Evolutionary conservation across 2,113 vertebrate species (phyloP), one percentile per base, ranked within the genome.

Genomic region (Anarhynchus alexandrinus): DNA sequence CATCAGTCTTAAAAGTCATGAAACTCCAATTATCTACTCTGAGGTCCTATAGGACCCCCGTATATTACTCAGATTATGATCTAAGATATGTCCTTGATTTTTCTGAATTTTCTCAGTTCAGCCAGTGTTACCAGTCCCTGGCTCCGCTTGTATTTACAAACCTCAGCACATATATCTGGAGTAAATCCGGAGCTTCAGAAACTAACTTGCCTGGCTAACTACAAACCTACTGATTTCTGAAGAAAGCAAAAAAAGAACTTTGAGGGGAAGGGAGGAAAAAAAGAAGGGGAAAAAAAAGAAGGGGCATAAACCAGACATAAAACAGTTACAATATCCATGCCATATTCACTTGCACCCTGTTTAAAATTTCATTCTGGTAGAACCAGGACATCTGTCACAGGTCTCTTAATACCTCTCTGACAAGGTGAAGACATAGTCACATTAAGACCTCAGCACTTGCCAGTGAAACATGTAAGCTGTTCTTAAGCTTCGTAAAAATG

Each of bases 291-390:
- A 5, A 21, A 47, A 4, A 47, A 29, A 7, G 2, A 19, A 42
- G 7, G 2, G 2, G 15, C 10, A 38, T 17, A 71, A 85, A 45
- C 11, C 27, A 36, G 7, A 6, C 38, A 76, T 29, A 64, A 90
- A 51, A 1, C 34, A 38, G 26, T 64, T 67, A 59, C 18, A 76
- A 69, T 67, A 87, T 52, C 51, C 21, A 32, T 79, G 58, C 17
- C 74, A 70, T 57, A 45, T 51, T 87, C 61, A 61, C 49, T 76
- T 91, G 36, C 30, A 52, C 43, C 20, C 40, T 69, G 36, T 76
- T 96, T 91, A 93, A 96, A 95, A 82, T 95, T 89, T 93, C 6
- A 3, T 76, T 87, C 66, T 91, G 52, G 49, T 69, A 72, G 87
- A 85, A 61, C 12, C 66, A 91, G 84, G 86, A 93, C 77, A 91